Evolutionary conservation across 2,113 vertebrate genomes (phyloP).

Genomic region (Platichthys flesus): DNA sequence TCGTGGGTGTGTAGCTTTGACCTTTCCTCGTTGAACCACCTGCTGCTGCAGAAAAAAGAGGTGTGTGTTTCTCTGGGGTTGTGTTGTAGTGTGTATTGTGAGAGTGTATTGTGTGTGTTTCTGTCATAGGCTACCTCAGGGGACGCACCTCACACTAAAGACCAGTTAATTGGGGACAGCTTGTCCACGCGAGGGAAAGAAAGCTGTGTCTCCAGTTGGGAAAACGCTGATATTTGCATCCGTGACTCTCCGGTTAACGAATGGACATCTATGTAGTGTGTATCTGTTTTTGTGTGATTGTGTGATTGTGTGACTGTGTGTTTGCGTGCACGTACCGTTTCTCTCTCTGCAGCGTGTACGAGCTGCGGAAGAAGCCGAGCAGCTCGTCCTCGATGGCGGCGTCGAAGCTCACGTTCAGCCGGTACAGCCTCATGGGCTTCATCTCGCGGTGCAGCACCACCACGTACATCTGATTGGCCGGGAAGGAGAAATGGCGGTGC

Average conservation of each 20-base stretch:
- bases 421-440: conserved; percentile 88
- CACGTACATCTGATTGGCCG: conserved; percentile 90
- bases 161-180: conserved; percentile 11
- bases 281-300: no score
- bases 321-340: conserved; percentile 84
- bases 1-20: conserved; percentile 69
- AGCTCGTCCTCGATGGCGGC: conserved; percentile 95
- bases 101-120: conserved; percentile 13
- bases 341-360: conserved; percentile 90
- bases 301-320: not conserved
- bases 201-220: not conserved
- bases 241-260: not conserved
- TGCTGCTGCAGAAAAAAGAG: conserved; percentile 58
- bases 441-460: conserved; percentile 91
- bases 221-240: not conserved
- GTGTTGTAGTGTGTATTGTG: not conserved
- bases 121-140: not conserved
- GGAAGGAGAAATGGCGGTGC: conserved; percentile 88
- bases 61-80: conserved; percentile 1
- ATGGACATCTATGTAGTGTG: conserved; percentile 2
- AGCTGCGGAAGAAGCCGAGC: conserved; percentile 95
- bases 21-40: conserved; percentile 72
- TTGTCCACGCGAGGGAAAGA: not conserved
- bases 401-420: conserved; percentile 90
- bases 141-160: not conserved